Base-by-base conservation (phyloP, 2,113 vertebrate species). In the Odocoileus virginianus region DNA sequence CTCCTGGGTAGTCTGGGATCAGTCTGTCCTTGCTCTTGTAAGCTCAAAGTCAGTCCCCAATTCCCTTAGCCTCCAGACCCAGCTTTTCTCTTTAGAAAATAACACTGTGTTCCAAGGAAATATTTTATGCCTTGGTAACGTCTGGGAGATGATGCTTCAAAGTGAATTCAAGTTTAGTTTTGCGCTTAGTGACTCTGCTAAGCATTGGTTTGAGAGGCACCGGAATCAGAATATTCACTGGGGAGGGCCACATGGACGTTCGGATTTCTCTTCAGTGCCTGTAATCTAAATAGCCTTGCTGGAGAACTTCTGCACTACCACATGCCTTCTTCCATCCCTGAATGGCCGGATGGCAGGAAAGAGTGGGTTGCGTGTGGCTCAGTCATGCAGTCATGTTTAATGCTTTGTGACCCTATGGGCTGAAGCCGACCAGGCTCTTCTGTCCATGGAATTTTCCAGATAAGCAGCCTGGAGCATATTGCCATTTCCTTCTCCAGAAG, bases 351-450 rank as follows among this genome's bases (percentile, higher is more conserved):
- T 12, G 11, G n/a, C 12, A 54, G 76, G 12, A 40, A 52, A 83
- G 21, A 1, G 3, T 19, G 1, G 7, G 30, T 1, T 19, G 28
- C 33, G 33, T 14, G 40, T 6, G 6, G 71, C 71, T 76, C 71
- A 14, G 40, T 27, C 40, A 27, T 0, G 11, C 71, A 27, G 71
- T 43, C 1, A 0, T 76, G 40, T 43, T 43, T 76, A 76, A 76
- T 1, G 11, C 40, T 27, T 76, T 76, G 23, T 0, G 23, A 27
- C 40, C 40, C 71, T 43, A 43, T 76, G 71, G 36, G 27, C 36
- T 3, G 67, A 43, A 76, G 40, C 12, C 71, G 40, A 43, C 36
- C 23, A 76, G 71, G 23, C 23, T 14, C 36, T 76, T 76, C 36
- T 43, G 71, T 76, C 23, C 12, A 27, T 76, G 71, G 71, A 43